Evolutionary conservation across 2,888 invertebrate species (phyloP).

Genomic region (Macrophya alboannulata): DNA sequence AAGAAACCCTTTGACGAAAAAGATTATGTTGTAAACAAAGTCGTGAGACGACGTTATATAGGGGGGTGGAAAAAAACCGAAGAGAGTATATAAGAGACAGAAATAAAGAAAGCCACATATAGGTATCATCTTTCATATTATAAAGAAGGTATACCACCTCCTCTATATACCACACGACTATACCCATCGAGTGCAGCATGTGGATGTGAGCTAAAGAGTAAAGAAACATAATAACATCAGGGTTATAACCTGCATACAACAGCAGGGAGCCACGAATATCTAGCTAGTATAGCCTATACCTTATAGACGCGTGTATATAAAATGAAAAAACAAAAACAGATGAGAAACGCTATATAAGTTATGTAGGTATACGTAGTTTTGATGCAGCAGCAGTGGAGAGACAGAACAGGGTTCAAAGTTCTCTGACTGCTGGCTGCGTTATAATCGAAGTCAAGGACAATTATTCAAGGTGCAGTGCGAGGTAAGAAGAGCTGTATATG

Average conservation of each 20-base stretch:
- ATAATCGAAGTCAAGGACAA: conserved; percentile 53
- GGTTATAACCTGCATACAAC: conserved; percentile 11
- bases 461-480: conserved; percentile 36
- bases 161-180: background rate
- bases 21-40: conserved; percentile 47
- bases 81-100: background rate
- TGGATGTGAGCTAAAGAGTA: background rate
- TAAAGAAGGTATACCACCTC: background rate
- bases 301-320: background rate
- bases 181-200: conserved; percentile 8
- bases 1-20: conserved; percentile 46
- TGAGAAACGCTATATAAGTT: background rate
- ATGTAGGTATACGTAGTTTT: background rate
- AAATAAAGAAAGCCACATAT: conserved; percentile 13
- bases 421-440: conserved; percentile 10
- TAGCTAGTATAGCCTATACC: background rate
- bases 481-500: background rate
- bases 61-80: background rate
- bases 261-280: conserved; percentile 11
- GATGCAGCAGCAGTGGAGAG: background rate
- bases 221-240: conserved; percentile 11
- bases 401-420: conserved; percentile 20
- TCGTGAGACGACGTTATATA: background rate
- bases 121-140: conserved; percentile 27
- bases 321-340: background rate